phyloP scores from a whole-genome alignment of 2,113 vertebrate genomes.

The Oreochromis tanganicae region DNA sequence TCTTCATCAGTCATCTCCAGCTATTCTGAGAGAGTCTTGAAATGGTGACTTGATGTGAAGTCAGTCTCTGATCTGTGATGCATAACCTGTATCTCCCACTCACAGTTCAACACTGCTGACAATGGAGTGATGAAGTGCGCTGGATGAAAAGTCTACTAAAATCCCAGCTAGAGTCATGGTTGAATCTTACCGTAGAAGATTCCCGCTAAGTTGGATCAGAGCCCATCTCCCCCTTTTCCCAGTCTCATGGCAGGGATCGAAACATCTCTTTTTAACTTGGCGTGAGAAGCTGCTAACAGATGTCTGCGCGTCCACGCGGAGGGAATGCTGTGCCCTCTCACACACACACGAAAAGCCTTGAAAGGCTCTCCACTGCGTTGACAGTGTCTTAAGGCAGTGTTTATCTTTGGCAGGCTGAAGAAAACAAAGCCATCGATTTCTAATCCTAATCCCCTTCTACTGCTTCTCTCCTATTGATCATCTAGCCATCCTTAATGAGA shows the following conservation, averaged over 20 bases:
- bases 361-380: conserved; percentile 13
- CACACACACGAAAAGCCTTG: conserved; percentile 14
- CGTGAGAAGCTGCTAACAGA: conserved; percentile 39
- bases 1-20: conserved; percentile 34
- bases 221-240: neutral
- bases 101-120: neutral
- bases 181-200: neutral
- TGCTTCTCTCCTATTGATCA: conserved; percentile 67
- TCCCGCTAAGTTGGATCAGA: neutral
- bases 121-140: neutral
- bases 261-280: conserved; percentile 27
- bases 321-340: conserved; percentile 26
- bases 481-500: conserved; percentile 64
- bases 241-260: neutral
- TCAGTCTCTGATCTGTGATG: neutral
- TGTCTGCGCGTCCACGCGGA: conserved; percentile 16
- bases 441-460: conserved; percentile 70
- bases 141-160: neutral
- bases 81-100: conserved; percentile 2
- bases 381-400: conserved; percentile 67
- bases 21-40: conserved; percentile 35
- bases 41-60: conserved; percentile 6
- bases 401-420: conserved; percentile 57
- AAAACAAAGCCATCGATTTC: conserved; percentile 74
- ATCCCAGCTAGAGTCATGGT: neutral